These are phyloP conservation scores for Eulemur coronatus DNA, from an alignment of 2,797 vertebrate genomes.

Conservation along the genomic window DNA sequence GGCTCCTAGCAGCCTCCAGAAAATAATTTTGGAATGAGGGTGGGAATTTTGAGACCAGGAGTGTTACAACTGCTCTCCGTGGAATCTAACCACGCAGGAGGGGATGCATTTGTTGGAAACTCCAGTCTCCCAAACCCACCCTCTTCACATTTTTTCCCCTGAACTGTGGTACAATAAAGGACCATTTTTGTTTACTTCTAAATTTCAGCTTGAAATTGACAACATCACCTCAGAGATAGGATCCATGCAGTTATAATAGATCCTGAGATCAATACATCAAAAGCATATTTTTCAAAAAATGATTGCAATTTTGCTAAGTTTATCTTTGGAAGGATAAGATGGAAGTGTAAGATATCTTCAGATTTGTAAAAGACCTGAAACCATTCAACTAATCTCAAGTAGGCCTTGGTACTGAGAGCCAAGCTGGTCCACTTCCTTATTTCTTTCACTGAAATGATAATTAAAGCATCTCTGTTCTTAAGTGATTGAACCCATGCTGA, in stretches of 20 bases:
- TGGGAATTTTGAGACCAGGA: background rate
- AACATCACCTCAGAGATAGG: background rate
- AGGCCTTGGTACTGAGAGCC: background rate
- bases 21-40: background rate
- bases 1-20: background rate
- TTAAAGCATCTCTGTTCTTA: slow-evolving; percentile 46
- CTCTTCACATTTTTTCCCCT: background rate
- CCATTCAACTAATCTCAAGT: background rate
- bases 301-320: slow-evolving; percentile 17
- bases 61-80: background rate
- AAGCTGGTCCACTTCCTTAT: slow-evolving; percentile 37
- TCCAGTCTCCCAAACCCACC: background rate
- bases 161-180: background rate
- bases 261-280: background rate
- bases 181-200: background rate
- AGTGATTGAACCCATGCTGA: slow-evolving; percentile 54
- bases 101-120: background rate
- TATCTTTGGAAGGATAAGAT: background rate
- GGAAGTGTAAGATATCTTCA: background rate
- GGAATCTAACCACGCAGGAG: background rate
- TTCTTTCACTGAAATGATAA: slow-evolving; percentile 49
- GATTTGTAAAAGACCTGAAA: background rate
- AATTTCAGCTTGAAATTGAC: background rate
- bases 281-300: background rate
- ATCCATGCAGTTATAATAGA: background rate